Percentiles rank a stretch among this genome's conserved stretches.
These are phyloP conservation scores for Caenorhabditis sp. DNA, from an alignment of 2,888 invertebrate species.

Conservation along the genomic window DNA sequence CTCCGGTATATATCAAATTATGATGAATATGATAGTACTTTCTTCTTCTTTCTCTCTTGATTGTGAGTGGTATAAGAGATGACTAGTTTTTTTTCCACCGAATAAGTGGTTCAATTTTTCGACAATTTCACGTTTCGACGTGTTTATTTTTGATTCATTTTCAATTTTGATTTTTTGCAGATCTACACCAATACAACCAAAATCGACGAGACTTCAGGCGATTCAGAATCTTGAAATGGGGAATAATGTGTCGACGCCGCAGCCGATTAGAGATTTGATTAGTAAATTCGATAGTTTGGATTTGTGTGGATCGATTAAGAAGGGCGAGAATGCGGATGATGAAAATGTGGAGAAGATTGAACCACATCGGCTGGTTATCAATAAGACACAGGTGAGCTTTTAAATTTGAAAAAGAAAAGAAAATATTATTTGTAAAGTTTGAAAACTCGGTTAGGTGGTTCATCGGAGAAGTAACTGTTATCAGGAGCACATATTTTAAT, in stretches of 20 bases:
- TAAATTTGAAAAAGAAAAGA: too few relatives aligned
- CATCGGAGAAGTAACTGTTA: too few relatives aligned
- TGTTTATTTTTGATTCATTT: too few relatives aligned
- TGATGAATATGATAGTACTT: background rate
- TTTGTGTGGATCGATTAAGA: conserved; percentile 29
- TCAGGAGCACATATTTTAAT: too few relatives aligned
- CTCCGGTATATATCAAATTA: background rate
- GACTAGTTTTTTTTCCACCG: too few relatives aligned
- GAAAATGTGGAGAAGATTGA: conserved; percentile 35
- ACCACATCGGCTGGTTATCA: conserved; percentile 38
- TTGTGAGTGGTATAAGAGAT: background rate
- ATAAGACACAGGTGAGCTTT: conserved; percentile 28
- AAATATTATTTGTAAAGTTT: background rate
- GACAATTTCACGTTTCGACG: too few relatives aligned
- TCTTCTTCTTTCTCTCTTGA: too few relatives aligned
- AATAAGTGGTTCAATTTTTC: too few relatives aligned
- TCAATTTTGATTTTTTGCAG: conserved; percentile 14
- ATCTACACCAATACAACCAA: conserved; percentile 18
- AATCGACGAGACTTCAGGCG: conserved; percentile 11
- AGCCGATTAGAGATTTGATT: conserved; percentile 32
- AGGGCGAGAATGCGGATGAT: conserved; percentile 11
- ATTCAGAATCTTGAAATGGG: conserved; percentile 30
- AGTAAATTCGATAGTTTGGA: conserved; percentile 36
- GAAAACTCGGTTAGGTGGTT: background rate
- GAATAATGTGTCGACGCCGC: conserved; percentile 36